Evolutionary conservation across 2,797 vertebrate species (phyloP).

Genomic region (Parambassis ranga): DNA sequence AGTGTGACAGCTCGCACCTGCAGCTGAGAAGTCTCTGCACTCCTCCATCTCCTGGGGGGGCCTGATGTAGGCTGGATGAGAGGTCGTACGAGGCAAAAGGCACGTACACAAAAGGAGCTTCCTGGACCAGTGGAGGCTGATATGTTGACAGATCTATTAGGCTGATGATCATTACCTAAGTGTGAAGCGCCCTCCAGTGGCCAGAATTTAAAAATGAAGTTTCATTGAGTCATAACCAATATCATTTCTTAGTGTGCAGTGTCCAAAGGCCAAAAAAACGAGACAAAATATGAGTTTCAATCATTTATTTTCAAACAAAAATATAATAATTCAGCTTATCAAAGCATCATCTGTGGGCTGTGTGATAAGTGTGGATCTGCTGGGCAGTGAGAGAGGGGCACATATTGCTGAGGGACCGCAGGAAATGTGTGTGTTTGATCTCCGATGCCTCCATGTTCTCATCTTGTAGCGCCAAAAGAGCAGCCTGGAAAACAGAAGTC

Average conservation of each 20-base stretch:
- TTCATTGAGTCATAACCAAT: no score
- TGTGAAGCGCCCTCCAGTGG: conserved; percentile 45
- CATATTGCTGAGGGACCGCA: conserved; percentile 77
- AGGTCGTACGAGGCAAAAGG: conserved; percentile 62
- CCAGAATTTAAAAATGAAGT: conserved; percentile 17
- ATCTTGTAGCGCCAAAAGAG: conserved; percentile 87
- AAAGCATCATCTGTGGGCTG: conserved; percentile 57
- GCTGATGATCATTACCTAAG: conserved; percentile 35
- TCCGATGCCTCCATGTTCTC: conserved; percentile 82
- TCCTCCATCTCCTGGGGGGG: conserved; percentile 13
- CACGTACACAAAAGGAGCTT: conserved; percentile 76
- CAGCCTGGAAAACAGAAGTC: conserved; percentile 79
- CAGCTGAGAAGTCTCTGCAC: conserved; percentile 4
- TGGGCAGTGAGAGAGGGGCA: conserved; percentile 84
- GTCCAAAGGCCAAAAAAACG: neutral
- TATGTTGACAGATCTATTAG: conserved; percentile 3
- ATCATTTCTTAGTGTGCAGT: no score
- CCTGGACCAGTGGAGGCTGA: conserved; percentile 26
- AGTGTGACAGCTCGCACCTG: conserved; percentile 50
- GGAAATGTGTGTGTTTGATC: conserved; percentile 84
- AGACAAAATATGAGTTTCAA: neutral
- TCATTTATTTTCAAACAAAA: neutral
- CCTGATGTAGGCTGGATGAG: conserved; percentile 34
- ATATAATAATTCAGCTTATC: neutral
- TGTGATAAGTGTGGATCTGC: conserved; percentile 83